Base-by-base conservation (phyloP, 1,140 invertebrate genomes). In the Drosophila murphyi region DNA sequence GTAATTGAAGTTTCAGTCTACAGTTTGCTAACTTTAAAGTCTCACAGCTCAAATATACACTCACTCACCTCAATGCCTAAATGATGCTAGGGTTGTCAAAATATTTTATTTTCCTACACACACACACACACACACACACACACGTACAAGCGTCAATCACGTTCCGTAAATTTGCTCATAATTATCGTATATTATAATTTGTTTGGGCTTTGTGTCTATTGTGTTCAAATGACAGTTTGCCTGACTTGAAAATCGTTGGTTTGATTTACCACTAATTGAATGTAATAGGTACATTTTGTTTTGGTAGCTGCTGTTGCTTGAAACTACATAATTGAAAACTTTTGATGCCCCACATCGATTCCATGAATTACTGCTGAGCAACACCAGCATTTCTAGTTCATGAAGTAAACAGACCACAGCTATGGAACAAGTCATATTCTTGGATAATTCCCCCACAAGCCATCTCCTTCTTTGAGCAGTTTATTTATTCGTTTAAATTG, bases 91-190 rank as follows among this genome's bases (percentile, higher is more conserved):
- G 48, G 31, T 31, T 69, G 45, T 28, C 48, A 37, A 64, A 76
- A 70, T 55, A 47, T 61, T 59, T 45, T 59, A 39, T 20, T 37
- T 43, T 29, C 31, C 12, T 3, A n/a, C n/a, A n/a, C n/a, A n/a
- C n/a, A n/a, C 12, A 0, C 20, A 20, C 43, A 43, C 41, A 74
- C 20, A 20, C 20, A 20, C 20, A 20, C 20, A 20, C 20, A 20
- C 20, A 20, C 20, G 1, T 1, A 20, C 20, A 20, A 20, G 20
- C 80, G 72, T 69, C 77, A 83, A 82, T 82, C 67, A 85, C 78
- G 74, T 82, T 83, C 45, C 56, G 41, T 72, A 76, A 82, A 73
- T 73, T 69, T 73, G 71, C 34, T 32, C 64, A 68, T 68, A 73
- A 73, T 69, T 72, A 72, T 73, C 50, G 64, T 60, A 60, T 69